phyloP scores from a whole-genome alignment of 1,140 invertebrate genomes.

The Philopotamus ludificatus region DNA sequence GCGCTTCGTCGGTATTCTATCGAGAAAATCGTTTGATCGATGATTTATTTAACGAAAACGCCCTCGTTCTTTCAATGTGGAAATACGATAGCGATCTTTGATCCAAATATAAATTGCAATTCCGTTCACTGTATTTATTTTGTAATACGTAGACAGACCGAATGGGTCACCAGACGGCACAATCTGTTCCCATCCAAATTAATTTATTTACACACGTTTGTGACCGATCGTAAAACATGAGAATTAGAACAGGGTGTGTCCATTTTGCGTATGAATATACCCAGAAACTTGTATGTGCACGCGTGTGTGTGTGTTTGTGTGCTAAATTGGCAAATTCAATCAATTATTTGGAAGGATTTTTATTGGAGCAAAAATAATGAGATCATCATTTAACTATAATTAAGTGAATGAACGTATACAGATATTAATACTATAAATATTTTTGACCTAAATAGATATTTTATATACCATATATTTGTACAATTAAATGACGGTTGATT shows the following conservation, averaged over 20 bases:
- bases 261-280: conserved; percentile 8
- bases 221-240: conserved; percentile 1
- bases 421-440: no score
- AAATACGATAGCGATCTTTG: neutral
- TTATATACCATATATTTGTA: no score
- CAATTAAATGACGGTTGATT: no score
- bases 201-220: conserved; percentile 19
- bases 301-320: neutral
- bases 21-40: no score
- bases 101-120: no score
- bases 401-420: no score
- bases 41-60: neutral
- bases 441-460: no score
- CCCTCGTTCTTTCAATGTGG: neutral
- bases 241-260: conserved; percentile 17
- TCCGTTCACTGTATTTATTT: no score
- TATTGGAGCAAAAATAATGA: conserved; percentile 1
- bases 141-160: no score
- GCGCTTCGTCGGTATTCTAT: neutral
- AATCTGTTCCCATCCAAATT: conserved; percentile 5
- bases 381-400: no score
- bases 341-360: neutral
- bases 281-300: neutral
- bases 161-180: neutral
- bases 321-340: neutral